Evolutionary conservation across 2,113 vertebrate species (phyloP), one percentile per base, ranked within the genome.

Genomic region (Melospiza melodia): DNA sequence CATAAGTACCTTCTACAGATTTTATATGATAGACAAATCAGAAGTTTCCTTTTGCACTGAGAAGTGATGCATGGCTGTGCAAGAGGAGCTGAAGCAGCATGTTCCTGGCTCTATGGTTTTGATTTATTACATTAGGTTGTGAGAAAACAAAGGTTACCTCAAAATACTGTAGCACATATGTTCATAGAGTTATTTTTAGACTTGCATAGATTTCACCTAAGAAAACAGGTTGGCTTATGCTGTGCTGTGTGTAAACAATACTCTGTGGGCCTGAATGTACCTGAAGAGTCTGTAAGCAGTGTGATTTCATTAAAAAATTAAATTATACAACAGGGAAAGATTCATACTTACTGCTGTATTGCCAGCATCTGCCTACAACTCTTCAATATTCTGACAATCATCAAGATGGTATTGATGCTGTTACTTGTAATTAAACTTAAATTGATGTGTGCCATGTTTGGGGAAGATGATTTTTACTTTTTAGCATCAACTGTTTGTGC

Each of bases 121-220:
- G 94, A 97, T 97, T 94, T 92, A 97, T 95, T 83, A 46, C 51
- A 35, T 52, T 89, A 61, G 62, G 83, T 72, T 55, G 52, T 66
- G 28, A 84, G 67, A 92, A 90, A 93, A 80, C 73, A 95, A 95
- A 94, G 88, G 87, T 91, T 93, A 90, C 76, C 71, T 76, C 72
- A 69, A 92, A 93, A 74, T 61, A 57, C 43, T 63, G 68, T 15
- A 52, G 79, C 76, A 79, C 90, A 96, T 95, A 96, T 96, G 95
- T 77, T 96, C 92, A 85, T 6, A 9, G 43, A 86, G 68, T 57
- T 97, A 96, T 94, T 96, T 96, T 96, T 93, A 93, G 83, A 52
- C 83, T 84, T 68, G 55, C 35, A 83, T 66, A 54, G 52, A 75
- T 81, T 92, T 81, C 63, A 92, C 28, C 44, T 54, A 86, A 83